Evolutionary conservation across 2,797 vertebrate species (phyloP).

Genomic region (Petrocephalus schoutedeni): DNA sequence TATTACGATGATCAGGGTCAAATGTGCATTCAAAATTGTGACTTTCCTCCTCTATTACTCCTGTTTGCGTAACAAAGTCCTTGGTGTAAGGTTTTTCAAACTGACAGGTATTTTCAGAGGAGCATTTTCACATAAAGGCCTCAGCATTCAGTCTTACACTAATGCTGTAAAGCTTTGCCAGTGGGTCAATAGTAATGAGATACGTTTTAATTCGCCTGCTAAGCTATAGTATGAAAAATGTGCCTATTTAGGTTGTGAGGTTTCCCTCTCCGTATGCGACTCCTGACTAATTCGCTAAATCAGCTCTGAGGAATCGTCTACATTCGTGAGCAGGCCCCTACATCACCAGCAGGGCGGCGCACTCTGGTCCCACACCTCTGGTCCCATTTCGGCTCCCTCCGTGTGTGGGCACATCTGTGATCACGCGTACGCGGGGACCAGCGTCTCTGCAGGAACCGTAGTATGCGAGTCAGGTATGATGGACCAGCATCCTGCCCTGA

Average conservation of each 20-base stretch:
- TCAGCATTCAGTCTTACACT: neutral
- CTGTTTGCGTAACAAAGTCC: neutral
- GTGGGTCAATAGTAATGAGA: constrained; percentile 3
- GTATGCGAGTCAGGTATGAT: neutral
- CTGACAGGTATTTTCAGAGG: neutral
- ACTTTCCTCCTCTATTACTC: neutral
- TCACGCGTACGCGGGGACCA: neutral
- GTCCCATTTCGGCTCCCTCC: neutral
- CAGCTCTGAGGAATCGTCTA: neutral
- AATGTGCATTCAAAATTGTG: neutral
- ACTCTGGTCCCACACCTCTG: neutral
- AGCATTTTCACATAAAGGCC: neutral
- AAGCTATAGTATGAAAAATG: neutral
- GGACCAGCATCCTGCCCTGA: neutral
- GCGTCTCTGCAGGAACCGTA: neutral
- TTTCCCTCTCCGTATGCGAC: neutral
- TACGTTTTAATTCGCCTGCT: neutral
- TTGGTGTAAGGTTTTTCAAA: neutral
- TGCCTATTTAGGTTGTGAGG: neutral
- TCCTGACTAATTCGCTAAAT: neutral
- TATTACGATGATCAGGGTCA: too few relatives aligned
- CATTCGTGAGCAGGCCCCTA: neutral
- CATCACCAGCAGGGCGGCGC: neutral
- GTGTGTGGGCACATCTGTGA: neutral
- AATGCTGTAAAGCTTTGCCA: neutral